Evolutionary conservation across 2,797 vertebrate species (phyloP).

Genomic region (Mus spretus): DNA sequence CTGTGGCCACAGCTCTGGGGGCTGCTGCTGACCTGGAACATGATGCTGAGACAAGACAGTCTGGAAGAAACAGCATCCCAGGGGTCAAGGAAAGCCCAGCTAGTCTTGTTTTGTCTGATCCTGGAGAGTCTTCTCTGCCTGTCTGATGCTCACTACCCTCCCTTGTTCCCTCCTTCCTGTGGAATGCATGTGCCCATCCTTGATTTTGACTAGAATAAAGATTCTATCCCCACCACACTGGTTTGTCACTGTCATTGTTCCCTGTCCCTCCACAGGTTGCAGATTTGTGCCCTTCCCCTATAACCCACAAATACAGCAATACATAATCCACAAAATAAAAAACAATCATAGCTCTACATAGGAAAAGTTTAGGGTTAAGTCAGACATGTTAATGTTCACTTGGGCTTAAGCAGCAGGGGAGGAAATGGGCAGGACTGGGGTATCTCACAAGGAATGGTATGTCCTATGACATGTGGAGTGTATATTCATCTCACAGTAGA

Average conservation of each 20-base stretch:
- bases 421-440: too few species aligned
- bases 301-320: too few species aligned
- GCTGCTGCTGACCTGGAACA: background rate
- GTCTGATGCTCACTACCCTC: background rate
- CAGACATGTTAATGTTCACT: too few species aligned
- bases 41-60: rapidly evolving
- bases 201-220: slow-evolving; percentile 37
- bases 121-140: background rate
- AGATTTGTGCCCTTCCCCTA: rapidly evolving
- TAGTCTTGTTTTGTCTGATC: background rate
- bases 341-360: too few species aligned
- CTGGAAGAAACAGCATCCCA: background rate
- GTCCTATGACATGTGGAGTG: too few species aligned
- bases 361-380: too few species aligned
- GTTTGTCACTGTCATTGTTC: background rate
- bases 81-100: rapidly evolving
- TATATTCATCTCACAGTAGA: too few species aligned
- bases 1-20: too few species aligned
- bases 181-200: background rate
- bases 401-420: too few species aligned
- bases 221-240: background rate
- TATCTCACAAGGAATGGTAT: too few species aligned
- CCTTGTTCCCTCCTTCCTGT: background rate
- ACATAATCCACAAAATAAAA: too few species aligned
- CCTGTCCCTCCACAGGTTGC: background rate